Conservation (phyloP, 2,888 invertebrate species). For the Ormyrus nitidulus region DNA sequence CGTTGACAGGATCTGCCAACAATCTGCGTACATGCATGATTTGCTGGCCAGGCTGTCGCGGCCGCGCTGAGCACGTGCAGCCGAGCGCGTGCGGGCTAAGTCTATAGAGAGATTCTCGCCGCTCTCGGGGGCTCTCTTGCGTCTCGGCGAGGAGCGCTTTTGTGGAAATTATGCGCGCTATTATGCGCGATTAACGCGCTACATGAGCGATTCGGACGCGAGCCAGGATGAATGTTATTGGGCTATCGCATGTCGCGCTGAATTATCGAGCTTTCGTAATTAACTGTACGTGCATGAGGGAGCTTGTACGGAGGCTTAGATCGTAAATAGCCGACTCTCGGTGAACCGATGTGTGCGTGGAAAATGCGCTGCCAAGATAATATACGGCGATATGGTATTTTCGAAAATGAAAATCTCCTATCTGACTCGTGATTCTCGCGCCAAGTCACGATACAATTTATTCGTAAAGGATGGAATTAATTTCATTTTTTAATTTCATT, state of each 20-base stretch:
- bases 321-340: slow-evolving; percentile 3
- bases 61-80: slow-evolving; percentile 44
- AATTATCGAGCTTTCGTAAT: slow-evolving; percentile 49
- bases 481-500: no score
- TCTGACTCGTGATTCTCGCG: no score
- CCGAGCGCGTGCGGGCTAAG: neutral
- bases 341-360: neutral
- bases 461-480: no score
- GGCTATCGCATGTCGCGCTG: slow-evolving; percentile 41
- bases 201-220: slow-evolving; percentile 33
- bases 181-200: slow-evolving; percentile 57
- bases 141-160: slow-evolving; percentile 18
- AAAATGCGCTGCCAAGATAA: no score
- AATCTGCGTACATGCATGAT: slow-evolving; percentile 73
- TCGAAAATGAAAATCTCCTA: no score
- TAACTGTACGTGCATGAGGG: slow-evolving; percentile 24
- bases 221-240: slow-evolving; percentile 47
- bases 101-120: slow-evolving; percentile 39
- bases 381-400: no score
- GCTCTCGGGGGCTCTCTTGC: neutral
- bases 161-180: slow-evolving; percentile 46
- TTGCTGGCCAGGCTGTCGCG: slow-evolving; percentile 61
- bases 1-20: slow-evolving; percentile 75
- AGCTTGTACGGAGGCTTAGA: slow-evolving; percentile 11
- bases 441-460: no score